Conservation (phyloP, 2,888 invertebrate genomes). For the Ceriagrion tenellum region DNA sequence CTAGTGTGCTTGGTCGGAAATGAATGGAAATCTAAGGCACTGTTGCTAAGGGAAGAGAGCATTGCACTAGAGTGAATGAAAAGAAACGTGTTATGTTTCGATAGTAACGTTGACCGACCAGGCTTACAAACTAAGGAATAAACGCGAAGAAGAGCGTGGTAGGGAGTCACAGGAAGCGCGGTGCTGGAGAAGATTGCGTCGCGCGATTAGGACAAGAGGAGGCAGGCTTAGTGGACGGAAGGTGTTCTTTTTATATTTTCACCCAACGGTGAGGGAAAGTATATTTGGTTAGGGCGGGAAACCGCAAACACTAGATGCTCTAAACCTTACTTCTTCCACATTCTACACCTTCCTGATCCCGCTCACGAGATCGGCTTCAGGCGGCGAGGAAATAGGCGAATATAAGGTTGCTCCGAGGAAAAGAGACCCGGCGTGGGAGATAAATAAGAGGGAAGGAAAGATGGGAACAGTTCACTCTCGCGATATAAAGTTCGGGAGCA, state of each 20-base stretch:
- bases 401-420: background rate
- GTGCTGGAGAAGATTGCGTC: background rate
- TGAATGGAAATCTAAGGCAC: no score
- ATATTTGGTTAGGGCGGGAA: background rate
- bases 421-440: background rate
- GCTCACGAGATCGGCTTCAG: background rate
- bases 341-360: background rate
- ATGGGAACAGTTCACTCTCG: background rate
- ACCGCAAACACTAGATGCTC: background rate
- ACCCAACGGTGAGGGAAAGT: background rate
- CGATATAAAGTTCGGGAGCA: background rate
- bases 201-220: background rate
- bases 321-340: background rate
- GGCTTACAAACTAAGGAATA: no score
- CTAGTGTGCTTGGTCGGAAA: no score
- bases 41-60: no score
- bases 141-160: no score
- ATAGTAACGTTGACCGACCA: no score
- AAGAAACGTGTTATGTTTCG: no score
- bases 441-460: background rate
- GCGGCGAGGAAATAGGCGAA: background rate
- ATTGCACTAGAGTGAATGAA: no score
- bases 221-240: background rate
- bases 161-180: no score
- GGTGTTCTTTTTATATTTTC: background rate